Conservation (phyloP, 2,797 vertebrate genomes). For the Sarcoramphus papa region DNA sequence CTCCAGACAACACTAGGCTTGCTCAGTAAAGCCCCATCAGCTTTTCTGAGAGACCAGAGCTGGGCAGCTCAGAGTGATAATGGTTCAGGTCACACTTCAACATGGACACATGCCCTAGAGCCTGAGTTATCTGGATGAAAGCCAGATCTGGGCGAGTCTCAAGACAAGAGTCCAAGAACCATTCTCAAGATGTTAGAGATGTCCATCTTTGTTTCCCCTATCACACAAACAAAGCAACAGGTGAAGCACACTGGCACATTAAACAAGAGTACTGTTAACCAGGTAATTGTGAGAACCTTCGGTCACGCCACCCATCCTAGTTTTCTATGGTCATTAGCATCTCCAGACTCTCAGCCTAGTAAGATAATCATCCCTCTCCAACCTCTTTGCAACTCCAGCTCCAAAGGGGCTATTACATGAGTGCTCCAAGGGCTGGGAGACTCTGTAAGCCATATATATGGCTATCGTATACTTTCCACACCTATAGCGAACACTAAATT, state of each 20-base stretch:
- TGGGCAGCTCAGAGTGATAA: neutral
- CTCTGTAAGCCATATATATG: neutral
- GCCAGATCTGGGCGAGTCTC: neutral
- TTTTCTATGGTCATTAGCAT: neutral
- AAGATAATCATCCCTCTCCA: neutral
- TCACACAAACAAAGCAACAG: neutral
- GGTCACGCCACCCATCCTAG: neutral
- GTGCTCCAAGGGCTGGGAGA: neutral
- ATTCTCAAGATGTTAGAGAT: neutral
- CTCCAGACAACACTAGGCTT: neutral
- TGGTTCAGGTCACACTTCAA: neutral
- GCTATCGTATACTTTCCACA: neutral
- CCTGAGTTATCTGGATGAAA: neutral
- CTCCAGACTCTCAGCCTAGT: neutral
- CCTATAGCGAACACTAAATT: neutral
- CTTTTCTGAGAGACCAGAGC: neutral
- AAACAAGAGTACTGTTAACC: neutral
- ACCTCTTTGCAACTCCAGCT: neutral
- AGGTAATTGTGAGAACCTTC: neutral
- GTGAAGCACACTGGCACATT: neutral
- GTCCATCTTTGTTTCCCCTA: neutral
- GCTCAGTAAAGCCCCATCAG: neutral
- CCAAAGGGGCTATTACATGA: neutral
- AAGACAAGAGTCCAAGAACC: neutral
- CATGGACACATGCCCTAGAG: neutral